Conservation (phyloP, 2,888 invertebrate genomes). For the Mythimna ferrago region DNA sequence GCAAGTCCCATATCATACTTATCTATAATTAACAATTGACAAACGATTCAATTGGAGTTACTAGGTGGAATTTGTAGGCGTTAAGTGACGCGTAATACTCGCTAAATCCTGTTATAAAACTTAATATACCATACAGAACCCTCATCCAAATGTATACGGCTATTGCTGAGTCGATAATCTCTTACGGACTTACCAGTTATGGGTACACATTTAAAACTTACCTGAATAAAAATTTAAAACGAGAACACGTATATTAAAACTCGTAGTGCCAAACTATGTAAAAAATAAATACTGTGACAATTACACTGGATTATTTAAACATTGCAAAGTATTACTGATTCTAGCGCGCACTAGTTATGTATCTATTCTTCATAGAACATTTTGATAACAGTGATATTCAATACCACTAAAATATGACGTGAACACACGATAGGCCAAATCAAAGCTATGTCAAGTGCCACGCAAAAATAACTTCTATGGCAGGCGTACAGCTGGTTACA, state of each 20-base stretch:
- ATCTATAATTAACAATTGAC: not conserved
- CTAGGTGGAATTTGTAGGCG: not conserved
- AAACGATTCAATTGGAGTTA: not conserved
- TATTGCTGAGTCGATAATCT: no score
- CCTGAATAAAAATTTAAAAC: not conserved
- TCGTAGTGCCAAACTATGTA: not conserved
- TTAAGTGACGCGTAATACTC: not conserved
- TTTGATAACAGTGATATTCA: no score
- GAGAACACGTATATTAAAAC: not conserved
- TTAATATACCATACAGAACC: not conserved
- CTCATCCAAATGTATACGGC: not conserved
- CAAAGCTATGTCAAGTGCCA: no score
- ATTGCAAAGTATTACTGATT: no score
- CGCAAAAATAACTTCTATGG: no score
- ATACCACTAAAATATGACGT: no score
- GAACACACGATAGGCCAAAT: no score
- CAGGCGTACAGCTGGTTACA: no score
- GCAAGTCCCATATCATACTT: not conserved
- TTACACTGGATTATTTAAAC: no score
- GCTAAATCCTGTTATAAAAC: not conserved
- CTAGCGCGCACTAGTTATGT: no score
- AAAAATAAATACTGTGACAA: no score
- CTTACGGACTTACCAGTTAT: not conserved
- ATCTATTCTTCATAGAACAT: no score
- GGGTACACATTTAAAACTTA: not conserved